phyloP scores from a whole-genome alignment of 2,113 vertebrate species.

The Oryzias curvinotus region DNA sequence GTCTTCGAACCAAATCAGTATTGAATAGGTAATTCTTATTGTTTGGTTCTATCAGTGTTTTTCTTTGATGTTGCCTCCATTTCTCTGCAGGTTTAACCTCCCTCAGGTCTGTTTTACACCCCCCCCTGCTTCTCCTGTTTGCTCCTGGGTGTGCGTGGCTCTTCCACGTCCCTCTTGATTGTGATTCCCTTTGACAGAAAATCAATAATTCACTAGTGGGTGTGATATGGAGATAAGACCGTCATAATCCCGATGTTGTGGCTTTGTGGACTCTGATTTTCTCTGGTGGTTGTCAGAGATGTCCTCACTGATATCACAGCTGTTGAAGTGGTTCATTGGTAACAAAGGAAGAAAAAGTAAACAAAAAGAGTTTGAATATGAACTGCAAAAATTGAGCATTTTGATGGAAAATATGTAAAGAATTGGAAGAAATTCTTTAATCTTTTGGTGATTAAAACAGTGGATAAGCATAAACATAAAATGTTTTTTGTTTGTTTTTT shows the following conservation, averaged over 20 bases:
- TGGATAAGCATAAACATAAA: no score
- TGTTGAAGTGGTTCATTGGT: conserved; percentile 12
- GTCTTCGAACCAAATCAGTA: background rate
- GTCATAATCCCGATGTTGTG: conserved; percentile 81
- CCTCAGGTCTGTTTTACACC: conserved; percentile 3
- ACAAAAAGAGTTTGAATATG: no score
- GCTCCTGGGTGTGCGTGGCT: conserved; percentile 70
- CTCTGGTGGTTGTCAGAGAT: conserved; percentile 76
- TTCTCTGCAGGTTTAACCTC: conserved; percentile 10
- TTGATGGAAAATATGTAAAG: no score
- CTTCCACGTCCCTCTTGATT: conserved; percentile 78
- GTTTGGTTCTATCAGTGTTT: background rate
- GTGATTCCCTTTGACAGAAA: conserved; percentile 89
- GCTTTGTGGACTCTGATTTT: conserved; percentile 76
- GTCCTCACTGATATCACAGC: conserved; percentile 71
- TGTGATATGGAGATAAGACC: conserved; percentile 84
- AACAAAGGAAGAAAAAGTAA: conserved; percentile 1
- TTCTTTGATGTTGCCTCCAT: background rate
- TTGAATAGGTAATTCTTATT: background rate
- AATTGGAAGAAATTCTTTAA: no score
- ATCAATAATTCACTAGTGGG: conserved; percentile 90
- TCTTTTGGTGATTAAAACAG: no score
- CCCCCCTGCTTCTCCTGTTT: conserved; percentile 57
- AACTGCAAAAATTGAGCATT: no score
- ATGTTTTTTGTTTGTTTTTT: no score